phyloP scores from a whole-genome alignment of 2,113 vertebrate genomes.

The Girardinichthys multiradiatus region DNA sequence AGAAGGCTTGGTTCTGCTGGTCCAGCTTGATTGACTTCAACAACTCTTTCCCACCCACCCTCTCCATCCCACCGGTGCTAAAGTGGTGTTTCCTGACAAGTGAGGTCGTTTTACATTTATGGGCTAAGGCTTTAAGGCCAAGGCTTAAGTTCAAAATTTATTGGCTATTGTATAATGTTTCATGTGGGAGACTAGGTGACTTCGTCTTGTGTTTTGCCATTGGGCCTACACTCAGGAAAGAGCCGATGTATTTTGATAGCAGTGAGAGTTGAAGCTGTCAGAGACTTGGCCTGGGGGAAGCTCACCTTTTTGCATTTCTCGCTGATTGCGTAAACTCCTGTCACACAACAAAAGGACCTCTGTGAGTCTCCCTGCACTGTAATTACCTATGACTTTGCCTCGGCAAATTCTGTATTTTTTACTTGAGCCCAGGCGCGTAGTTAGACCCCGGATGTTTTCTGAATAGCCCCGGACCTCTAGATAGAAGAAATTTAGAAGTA shows the following conservation, averaged over 20 bases:
- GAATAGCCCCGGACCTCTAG: too few relatives aligned
- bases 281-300: constrained; percentile 64
- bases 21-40: constrained; percentile 65
- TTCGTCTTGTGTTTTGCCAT: constrained; percentile 60
- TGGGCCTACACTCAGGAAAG: constrained; percentile 53
- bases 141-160: constrained; percentile 72
- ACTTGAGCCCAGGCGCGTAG: too few relatives aligned
- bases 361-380: constrained; percentile 51
- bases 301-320: constrained; percentile 77
- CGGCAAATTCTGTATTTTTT: constrained; percentile 37
- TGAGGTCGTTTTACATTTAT: constrained; percentile 71
- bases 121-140: constrained; percentile 73
- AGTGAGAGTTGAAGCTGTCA: constrained; percentile 75
- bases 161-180: constrained; percentile 77
- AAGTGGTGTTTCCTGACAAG: constrained; percentile 77
- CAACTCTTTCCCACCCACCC: constrained; percentile 63
- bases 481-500: too few relatives aligned
- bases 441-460: too few relatives aligned
- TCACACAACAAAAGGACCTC: constrained; percentile 72
- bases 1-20: constrained; percentile 33
- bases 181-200: constrained; percentile 58
- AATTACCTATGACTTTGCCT: constrained; percentile 56
- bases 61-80: constrained; percentile 59
- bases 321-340: constrained; percentile 74
- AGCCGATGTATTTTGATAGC: constrained; percentile 75